These are phyloP conservation scores for Holothuria leucospilota DNA, from an alignment of 53 echinoderm and acorn worm genomes.

Conservation along the genomic window DNA sequence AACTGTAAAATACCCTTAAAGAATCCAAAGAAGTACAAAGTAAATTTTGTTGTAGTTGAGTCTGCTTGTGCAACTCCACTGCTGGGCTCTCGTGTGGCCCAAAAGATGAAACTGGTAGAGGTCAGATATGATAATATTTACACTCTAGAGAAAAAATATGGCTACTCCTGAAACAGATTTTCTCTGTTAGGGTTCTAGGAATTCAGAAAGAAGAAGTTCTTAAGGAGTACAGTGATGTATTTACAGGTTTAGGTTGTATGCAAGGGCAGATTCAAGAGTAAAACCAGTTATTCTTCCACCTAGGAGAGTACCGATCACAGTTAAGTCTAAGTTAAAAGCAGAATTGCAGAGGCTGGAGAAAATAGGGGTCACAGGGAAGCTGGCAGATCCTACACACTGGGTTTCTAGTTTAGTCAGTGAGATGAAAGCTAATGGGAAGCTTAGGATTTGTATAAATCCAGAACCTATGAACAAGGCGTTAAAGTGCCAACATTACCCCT, in stretches of 20 bases:
- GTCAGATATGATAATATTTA: constrained; percentile 60
- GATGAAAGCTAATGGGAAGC: constrained; percentile 61
- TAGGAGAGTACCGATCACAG: constrained; percentile 46
- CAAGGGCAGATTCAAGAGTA: constrained; percentile 39
- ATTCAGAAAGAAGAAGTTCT: background rate
- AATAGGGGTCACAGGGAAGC: constrained; percentile 55
- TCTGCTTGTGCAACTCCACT: constrained; percentile 33
- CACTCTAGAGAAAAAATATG: background rate
- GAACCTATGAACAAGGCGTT: constrained; percentile 32
- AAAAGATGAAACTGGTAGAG: constrained; percentile 61
- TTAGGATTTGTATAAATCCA: constrained; percentile 67
- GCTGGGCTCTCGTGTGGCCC: constrained; percentile 49
- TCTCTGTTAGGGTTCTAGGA: too few species aligned
- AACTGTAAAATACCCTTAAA: constrained; percentile 48
- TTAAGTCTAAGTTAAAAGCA: constrained; percentile 57
- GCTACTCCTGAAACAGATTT: too few species aligned
- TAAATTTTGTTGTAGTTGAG: constrained; percentile 59
- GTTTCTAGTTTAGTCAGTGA: constrained; percentile 56
- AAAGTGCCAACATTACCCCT: constrained; percentile 24
- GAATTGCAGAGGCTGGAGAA: constrained; percentile 62
- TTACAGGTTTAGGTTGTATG: constrained; percentile 67
- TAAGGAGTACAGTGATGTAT: constrained; percentile 55
- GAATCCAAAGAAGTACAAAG: constrained; percentile 53
- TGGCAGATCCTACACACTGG: constrained; percentile 69
- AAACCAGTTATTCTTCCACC: constrained; percentile 58